These are phyloP conservation scores for Orthosia incerta DNA, from an alignment of 2,888 invertebrate species.

Conservation along the genomic window DNA sequence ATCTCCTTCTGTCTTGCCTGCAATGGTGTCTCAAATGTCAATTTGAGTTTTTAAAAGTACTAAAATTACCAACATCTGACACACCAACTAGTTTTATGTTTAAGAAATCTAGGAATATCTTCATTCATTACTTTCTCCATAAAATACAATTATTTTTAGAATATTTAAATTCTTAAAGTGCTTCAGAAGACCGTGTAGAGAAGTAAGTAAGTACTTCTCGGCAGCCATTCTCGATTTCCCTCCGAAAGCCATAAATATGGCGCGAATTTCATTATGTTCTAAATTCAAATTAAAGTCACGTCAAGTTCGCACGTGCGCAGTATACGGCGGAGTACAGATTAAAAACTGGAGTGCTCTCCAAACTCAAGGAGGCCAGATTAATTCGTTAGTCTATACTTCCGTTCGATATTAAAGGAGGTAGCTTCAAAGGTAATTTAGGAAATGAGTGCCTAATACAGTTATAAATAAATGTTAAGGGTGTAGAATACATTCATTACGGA, in stretches of 20 bases:
- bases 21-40: too few relatives aligned
- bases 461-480: neutral
- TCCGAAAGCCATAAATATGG: conserved; percentile 87
- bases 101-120: neutral
- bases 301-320: conserved; percentile 87
- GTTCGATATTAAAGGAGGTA: conserved; percentile 48
- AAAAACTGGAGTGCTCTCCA: conserved; percentile 74
- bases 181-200: conserved; percentile 62
- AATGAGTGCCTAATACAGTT: neutral
- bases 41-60: too few relatives aligned
- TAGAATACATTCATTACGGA: too few relatives aligned
- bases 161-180: conserved; percentile 51
- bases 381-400: conserved; percentile 64
- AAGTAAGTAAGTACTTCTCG: conserved; percentile 67
- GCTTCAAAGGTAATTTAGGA: conserved; percentile 14
- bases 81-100: too few relatives aligned
- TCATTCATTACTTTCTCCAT: conserved; percentile 6
- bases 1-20: too few relatives aligned
- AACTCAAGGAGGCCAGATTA: conserved; percentile 65
- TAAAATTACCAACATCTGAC: too few relatives aligned
- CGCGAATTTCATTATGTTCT: conserved; percentile 87
- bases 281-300: conserved; percentile 89
- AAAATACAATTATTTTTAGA: conserved; percentile 35
- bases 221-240: conserved; percentile 81
- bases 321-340: conserved; percentile 77